Conservation (phyloP, 2,888 invertebrate genomes). For the Nebria brevicollis region DNA sequence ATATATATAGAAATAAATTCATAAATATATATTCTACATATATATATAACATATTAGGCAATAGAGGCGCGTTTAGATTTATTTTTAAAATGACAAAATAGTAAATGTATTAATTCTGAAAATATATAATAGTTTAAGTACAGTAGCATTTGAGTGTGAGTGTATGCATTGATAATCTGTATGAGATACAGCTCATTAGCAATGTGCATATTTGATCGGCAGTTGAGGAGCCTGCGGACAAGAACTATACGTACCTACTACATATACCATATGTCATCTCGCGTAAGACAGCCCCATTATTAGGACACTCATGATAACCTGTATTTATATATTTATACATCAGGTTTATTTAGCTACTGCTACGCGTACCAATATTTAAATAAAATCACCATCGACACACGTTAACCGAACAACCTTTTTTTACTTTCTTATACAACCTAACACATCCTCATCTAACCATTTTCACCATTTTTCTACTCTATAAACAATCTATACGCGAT, state of each 20-base stretch:
- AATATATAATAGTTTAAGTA: too few relatives aligned
- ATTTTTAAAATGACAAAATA: too few relatives aligned
- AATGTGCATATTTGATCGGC: slow-evolving; percentile 16
- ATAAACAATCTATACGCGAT: too few relatives aligned
- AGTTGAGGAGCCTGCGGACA: slow-evolving; percentile 3
- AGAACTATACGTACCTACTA: background rate
- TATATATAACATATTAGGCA: background rate
- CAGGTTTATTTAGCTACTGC: background rate
- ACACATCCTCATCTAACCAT: too few relatives aligned
- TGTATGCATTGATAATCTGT: slow-evolving; percentile 11
- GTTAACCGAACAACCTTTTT: too few relatives aligned
- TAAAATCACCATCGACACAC: too few relatives aligned
- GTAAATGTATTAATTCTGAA: too few relatives aligned
- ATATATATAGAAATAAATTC: background rate
- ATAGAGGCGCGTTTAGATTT: too few relatives aligned
- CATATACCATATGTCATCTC: background rate
- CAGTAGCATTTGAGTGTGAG: background rate
- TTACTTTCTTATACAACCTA: too few relatives aligned
- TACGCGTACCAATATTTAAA: background rate
- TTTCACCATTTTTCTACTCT: too few relatives aligned
- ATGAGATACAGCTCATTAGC: background rate
- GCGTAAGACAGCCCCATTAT: slow-evolving; percentile 8
- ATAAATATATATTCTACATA: background rate
- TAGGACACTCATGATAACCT: slow-evolving; percentile 4
- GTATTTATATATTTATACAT: slow-evolving; percentile 9